phyloP scores from a whole-genome alignment of 1,140 invertebrate species.

The Drosophila watanabei region DNA sequence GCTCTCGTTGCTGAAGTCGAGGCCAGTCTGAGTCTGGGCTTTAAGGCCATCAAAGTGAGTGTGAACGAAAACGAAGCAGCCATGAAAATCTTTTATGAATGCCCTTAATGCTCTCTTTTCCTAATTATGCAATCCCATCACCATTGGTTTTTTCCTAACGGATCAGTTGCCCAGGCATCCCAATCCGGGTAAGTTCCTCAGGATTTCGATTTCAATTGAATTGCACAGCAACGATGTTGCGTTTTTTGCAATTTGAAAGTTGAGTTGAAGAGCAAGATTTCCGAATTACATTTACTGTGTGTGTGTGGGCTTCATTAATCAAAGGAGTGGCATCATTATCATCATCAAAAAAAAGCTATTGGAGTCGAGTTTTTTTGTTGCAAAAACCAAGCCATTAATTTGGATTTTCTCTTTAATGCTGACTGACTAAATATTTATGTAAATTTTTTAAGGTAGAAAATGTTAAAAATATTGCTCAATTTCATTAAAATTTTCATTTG shows the following conservation, averaged over 20 bases:
- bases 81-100: constrained; percentile 63
- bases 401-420: constrained; percentile 25
- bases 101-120: constrained; percentile 57
- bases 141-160: background rate
- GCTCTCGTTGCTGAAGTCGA: constrained; percentile 75
- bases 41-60: constrained; percentile 83
- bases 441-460: constrained; percentile 8
- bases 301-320: constrained; percentile 68
- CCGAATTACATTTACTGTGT: constrained; percentile 69
- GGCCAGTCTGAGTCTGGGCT: constrained; percentile 78
- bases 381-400: constrained; percentile 25
- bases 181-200: constrained; percentile 76
- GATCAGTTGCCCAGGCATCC: constrained; percentile 73
- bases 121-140: constrained; percentile 51
- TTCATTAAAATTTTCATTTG: too few relatives aligned
- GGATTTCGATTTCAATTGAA: constrained; percentile 39
- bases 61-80: constrained; percentile 29
- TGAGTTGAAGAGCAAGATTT: constrained; percentile 55
- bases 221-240: constrained; percentile 25
- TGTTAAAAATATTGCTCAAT: too few relatives aligned
- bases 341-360: constrained; percentile 3
- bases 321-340: constrained; percentile 47
- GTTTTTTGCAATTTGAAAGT: constrained; percentile 37
- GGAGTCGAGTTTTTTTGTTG: constrained; percentile 25
- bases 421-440: constrained; percentile 52